Conservation (phyloP, 2,113 vertebrate species). For the Charadrius vociferus region DNA sequence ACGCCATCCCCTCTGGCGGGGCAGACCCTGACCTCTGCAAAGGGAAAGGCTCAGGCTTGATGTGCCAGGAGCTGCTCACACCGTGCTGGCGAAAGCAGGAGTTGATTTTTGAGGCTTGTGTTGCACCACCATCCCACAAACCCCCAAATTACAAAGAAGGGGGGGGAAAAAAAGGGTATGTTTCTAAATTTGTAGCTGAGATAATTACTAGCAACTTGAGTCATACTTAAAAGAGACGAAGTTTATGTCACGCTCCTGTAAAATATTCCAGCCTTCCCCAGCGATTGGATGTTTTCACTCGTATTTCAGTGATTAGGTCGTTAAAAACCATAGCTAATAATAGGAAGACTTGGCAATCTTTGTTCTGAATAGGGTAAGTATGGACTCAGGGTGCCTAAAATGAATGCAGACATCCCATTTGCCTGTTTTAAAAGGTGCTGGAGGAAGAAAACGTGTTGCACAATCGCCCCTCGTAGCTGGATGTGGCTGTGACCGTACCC, state of each 20-base stretch:
- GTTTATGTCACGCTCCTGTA: neutral
- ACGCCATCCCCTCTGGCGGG: too few relatives aligned
- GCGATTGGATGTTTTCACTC: neutral
- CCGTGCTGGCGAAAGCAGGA: neutral
- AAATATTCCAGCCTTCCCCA: neutral
- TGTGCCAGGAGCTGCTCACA: neutral
- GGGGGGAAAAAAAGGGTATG: fast-evolving
- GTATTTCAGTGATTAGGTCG: fast-evolving
- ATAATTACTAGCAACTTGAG: conserved; percentile 22
- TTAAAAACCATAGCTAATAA: neutral
- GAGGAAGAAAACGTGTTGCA: neutral
- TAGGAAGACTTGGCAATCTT: neutral
- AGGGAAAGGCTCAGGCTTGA: neutral
- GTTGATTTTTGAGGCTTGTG: neutral
- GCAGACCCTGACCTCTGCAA: neutral
- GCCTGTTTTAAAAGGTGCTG: neutral
- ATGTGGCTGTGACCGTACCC: fast-evolving
- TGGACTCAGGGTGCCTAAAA: neutral
- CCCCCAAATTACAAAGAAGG: neutral
- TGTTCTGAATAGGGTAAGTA: neutral
- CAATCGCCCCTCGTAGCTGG: neutral
- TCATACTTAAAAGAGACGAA: neutral
- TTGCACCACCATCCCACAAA: neutral
- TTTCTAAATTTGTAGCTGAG: neutral
- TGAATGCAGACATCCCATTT: neutral